Evolutionary conservation across 53 echinoderm and acorn worm species (phyloP).

Genomic region (Antedon mediterranea): DNA sequence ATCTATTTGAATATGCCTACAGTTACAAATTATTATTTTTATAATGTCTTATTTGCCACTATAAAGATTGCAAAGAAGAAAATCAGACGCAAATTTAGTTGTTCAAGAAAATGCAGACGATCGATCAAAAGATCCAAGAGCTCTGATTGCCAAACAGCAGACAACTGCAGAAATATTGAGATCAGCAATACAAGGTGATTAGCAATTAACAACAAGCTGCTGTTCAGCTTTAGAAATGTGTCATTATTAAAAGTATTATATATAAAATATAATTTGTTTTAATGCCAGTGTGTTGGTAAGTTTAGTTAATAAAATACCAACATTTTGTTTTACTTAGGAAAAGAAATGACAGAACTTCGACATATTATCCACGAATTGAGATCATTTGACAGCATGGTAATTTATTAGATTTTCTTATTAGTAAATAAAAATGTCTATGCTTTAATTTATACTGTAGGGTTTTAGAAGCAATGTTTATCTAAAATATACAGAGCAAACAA

Average conservation of each 20-base stretch:
- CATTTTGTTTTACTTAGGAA: slow-evolving; percentile 36
- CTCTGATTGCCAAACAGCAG: not conserved
- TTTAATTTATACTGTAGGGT: too few species aligned
- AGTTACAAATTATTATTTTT: too few species aligned
- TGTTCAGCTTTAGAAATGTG: too few species aligned
- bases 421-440: too few species aligned
- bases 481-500: too few species aligned
- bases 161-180: not conserved
- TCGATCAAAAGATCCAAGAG: not conserved
- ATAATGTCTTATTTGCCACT: not conserved
- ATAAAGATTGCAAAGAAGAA: slow-evolving; percentile 44
- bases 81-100: slow-evolving; percentile 47
- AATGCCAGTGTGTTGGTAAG: too few species aligned
- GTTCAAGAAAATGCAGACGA: slow-evolving; percentile 19
- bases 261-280: too few species aligned
- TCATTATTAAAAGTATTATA: too few species aligned
- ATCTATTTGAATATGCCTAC: too few species aligned
- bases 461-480: too few species aligned
- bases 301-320: too few species aligned
- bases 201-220: too few species aligned
- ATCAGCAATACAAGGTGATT: not conserved
- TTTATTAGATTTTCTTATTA: not conserved
- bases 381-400: slow-evolving; percentile 80
- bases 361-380: slow-evolving; percentile 75
- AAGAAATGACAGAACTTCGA: slow-evolving; percentile 58